Conservation (phyloP, 2,113 vertebrate species). For the Albula goreensis region DNA sequence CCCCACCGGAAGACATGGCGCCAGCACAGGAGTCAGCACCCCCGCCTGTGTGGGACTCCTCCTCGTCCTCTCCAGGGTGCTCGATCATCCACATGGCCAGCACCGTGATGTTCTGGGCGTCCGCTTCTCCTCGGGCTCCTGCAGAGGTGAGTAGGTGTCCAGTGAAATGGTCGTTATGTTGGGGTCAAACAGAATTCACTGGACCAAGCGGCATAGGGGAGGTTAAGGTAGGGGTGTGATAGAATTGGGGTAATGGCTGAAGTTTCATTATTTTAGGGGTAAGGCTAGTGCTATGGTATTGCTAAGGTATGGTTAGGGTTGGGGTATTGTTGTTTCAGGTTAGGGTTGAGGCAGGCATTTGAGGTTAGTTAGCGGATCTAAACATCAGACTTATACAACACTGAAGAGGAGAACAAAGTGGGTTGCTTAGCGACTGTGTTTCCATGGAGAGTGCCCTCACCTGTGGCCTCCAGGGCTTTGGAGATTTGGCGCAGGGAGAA, state of each 20-base stretch:
- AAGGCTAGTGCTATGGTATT: not conserved
- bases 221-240: too few relatives aligned
- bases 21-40: constrained; percentile 71
- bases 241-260: too few relatives aligned
- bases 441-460: constrained; percentile 56
- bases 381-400: not conserved
- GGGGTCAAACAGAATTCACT: too few relatives aligned
- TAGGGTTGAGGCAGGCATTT: not conserved
- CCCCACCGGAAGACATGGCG: constrained; percentile 60
- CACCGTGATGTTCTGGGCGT: constrained; percentile 96
- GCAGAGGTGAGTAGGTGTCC: not conserved
- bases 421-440: not conserved
- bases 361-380: too few relatives aligned
- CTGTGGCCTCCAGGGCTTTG: constrained; percentile 96
- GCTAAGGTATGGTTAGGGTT: not conserved
- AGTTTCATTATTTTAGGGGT: too few relatives aligned
- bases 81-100: constrained; percentile 99
- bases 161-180: not conserved
- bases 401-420: not conserved
- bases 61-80: constrained; percentile 85
- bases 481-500: constrained; percentile 94
- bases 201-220: too few relatives aligned
- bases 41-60: constrained; percentile 73
- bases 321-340: not conserved
- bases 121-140: constrained; percentile 92